A percentile compares a stretch with the other conserved stretches of the same genome.
phyloP scores from a whole-genome alignment of 2,888 invertebrate species.

The Coelinius sp. region DNA sequence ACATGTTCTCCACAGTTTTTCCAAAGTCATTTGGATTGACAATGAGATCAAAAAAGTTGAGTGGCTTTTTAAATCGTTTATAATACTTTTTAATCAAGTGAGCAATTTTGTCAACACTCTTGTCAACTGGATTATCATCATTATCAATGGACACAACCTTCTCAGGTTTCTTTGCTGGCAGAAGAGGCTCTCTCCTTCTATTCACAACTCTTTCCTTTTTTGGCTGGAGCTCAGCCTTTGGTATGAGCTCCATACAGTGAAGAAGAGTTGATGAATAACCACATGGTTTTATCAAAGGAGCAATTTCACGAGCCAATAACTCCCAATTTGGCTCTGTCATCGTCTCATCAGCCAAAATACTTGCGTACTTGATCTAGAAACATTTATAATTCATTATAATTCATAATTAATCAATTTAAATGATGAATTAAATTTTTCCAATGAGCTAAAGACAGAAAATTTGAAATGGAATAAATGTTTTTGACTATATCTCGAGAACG shows the following conservation, averaged over 20 bases:
- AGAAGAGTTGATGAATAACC: constrained; percentile 53
- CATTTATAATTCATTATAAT: background rate
- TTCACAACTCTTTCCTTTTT: constrained; percentile 53
- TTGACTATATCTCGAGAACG: too few species aligned
- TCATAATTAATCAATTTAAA: constrained; percentile 15
- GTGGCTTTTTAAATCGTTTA: constrained; percentile 68
- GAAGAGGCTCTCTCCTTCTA: constrained; percentile 57
- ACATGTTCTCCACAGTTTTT: constrained; percentile 77
- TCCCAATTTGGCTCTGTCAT: constrained; percentile 56
- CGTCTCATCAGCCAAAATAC: constrained; percentile 34
- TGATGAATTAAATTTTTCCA: background rate
- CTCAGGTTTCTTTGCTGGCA: constrained; percentile 72
- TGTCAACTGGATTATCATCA: constrained; percentile 74
- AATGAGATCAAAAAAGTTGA: constrained; percentile 76
- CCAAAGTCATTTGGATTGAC: constrained; percentile 76
- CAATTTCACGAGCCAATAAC: constrained; percentile 51
- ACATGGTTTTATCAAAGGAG: constrained; percentile 49
- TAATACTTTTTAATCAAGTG: constrained; percentile 71
- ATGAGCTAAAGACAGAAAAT: too few species aligned
- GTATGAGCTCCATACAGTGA: background rate
- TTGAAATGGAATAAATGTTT: too few species aligned
- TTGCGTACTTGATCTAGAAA: constrained; percentile 34
- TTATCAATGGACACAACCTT: constrained; percentile 72
- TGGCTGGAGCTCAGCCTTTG: constrained; percentile 29
- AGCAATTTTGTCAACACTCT: constrained; percentile 73